A percentile compares a stretch with the other conserved stretches of the same genome.
Conservation (phyloP, 2,888 invertebrate genomes). For the Brachypalpus laphriformis region DNA sequence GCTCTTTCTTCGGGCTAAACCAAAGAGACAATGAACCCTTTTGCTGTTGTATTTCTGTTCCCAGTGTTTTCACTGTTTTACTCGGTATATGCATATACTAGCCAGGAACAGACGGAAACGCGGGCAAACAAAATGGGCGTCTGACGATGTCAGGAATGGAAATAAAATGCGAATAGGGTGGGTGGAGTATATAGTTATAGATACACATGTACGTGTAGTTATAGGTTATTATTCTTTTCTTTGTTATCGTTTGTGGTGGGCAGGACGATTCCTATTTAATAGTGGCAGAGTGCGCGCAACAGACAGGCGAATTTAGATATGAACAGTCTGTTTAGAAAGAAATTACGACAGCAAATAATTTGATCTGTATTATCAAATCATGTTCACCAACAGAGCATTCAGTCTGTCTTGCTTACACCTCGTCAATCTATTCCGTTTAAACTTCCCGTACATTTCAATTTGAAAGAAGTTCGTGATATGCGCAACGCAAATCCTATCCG, state of each 20-base stretch:
- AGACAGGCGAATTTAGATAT: not conserved
- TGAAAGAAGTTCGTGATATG: too few species aligned
- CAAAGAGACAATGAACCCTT: slow-evolving; percentile 70
- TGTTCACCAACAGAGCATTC: too few species aligned
- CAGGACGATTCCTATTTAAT: slow-evolving; percentile 1
- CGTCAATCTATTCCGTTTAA: too few species aligned
- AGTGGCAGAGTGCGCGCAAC: not conserved
- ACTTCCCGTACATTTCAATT: too few species aligned
- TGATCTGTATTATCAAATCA: too few species aligned
- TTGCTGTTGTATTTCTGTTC: slow-evolving; percentile 44
- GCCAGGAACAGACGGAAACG: slow-evolving; percentile 48
- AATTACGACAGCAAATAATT: too few species aligned
- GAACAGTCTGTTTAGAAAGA: slow-evolving; percentile 9
- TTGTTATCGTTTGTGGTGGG: slow-evolving; percentile 15
- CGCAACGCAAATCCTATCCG: too few species aligned
- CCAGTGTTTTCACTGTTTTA: slow-evolving; percentile 8
- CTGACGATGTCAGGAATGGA: slow-evolving; percentile 40
- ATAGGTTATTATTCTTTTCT: slow-evolving; percentile 22
- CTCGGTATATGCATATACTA: not conserved
- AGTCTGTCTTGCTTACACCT: too few species aligned
- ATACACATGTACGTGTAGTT: slow-evolving; percentile 1
- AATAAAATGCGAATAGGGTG: slow-evolving; percentile 25
- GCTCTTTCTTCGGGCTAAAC: slow-evolving; percentile 40
- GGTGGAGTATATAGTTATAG: slow-evolving; percentile 3
- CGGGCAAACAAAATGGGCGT: slow-evolving; percentile 56